Percentiles rank a stretch among this genome's conserved stretches.
Evolutionary conservation across 2,113 vertebrate species (phyloP).

Genomic region (Entosphenus tridentatus): DNA sequence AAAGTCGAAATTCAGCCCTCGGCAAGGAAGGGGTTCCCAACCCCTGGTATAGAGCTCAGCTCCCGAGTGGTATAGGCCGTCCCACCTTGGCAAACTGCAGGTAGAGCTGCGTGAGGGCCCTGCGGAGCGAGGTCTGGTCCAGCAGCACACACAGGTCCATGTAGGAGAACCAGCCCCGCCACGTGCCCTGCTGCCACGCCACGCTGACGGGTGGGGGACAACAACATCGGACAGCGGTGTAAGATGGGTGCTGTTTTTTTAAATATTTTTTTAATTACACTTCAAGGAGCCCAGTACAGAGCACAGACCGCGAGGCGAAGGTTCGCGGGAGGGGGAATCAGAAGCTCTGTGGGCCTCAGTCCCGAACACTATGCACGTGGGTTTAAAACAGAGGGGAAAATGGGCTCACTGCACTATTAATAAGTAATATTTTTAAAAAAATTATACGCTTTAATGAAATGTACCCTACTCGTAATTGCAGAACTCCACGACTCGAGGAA

Average conservation of each 20-base stretch:
- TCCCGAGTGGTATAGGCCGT: not conserved
- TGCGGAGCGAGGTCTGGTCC: constrained; percentile 57
- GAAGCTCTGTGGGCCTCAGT: not conserved
- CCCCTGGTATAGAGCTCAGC: no score
- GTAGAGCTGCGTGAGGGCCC: constrained; percentile 42
- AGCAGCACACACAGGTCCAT: constrained; percentile 77
- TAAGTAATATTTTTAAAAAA: no score
- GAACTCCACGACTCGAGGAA: no score
- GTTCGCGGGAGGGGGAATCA: not conserved
- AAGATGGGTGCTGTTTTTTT: not conserved
- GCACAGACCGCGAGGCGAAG: no score
- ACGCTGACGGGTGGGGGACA: constrained; percentile 25
- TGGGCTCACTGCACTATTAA: no score
- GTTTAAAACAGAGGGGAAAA: no score
- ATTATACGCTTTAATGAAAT: no score
- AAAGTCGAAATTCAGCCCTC: no score
- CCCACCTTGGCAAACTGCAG: constrained; percentile 62
- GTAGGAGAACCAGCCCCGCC: constrained; percentile 88
- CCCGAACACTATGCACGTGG: not conserved
- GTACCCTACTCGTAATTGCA: no score
- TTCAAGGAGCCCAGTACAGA: no score
- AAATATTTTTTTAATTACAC: no score
- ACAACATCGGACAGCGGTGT: not conserved
- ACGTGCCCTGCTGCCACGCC: constrained; percentile 56
- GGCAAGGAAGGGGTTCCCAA: no score